Conservation (phyloP, 1,140 invertebrate species). For the Cyphomyrmex costatus region DNA sequence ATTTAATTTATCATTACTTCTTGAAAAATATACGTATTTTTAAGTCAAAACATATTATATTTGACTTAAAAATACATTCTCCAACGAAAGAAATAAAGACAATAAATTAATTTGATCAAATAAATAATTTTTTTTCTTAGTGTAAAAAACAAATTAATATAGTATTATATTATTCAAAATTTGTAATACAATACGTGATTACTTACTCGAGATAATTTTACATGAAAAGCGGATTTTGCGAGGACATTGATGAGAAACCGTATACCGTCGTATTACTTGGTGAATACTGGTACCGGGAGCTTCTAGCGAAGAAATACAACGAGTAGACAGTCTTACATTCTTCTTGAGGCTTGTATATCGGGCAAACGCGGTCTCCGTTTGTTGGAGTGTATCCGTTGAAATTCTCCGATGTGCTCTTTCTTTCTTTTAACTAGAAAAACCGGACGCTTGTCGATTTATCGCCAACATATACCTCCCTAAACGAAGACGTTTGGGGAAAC, state of each 20-base stretch:
- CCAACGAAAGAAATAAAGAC: too few relatives aligned
- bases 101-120: too few relatives aligned
- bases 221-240: constrained; percentile 18
- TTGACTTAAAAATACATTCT: too few relatives aligned
- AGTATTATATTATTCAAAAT: background rate
- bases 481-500: constrained; percentile 59
- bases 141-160: background rate
- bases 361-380: constrained; percentile 42
- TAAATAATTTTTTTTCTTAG: too few relatives aligned
- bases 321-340: constrained; percentile 53
- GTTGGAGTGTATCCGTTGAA: constrained; percentile 59
- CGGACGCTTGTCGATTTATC: constrained; percentile 63
- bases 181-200: background rate
- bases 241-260: constrained; percentile 26
- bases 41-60: too few relatives aligned
- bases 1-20: too few relatives aligned
- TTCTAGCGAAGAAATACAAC: constrained; percentile 35
- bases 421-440: constrained; percentile 49
- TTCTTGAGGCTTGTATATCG: constrained; percentile 51
- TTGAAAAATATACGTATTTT: too few relatives aligned
- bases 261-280: constrained; percentile 35
- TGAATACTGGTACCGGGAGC: constrained; percentile 16
- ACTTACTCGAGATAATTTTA: constrained; percentile 14
- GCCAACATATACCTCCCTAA: constrained; percentile 54
- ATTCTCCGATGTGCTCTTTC: constrained; percentile 50